Base-by-base conservation (phyloP, 2,888 invertebrate genomes). In the Nymphalis c-album region DNA sequence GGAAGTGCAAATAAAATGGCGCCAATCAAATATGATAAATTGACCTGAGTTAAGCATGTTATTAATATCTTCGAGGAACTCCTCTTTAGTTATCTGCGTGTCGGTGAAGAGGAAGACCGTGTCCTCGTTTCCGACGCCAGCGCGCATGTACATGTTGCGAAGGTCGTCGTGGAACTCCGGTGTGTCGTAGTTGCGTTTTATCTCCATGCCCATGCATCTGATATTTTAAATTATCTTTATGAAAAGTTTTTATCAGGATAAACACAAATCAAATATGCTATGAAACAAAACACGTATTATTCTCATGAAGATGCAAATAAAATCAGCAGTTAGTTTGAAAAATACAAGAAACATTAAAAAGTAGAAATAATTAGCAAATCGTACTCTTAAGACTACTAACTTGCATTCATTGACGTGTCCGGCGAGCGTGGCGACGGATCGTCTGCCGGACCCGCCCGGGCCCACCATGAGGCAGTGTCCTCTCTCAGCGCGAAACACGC, bases 41-140 rank as follows among this genome's bases (percentile, higher is more conserved):
- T 58, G 71, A 93, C 96, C 98, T 13, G 98, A 97, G 85, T 98
- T 98, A 0, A 98, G 92, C 81, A 98, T 96, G 79, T 98, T 98
- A 82, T 98, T 98, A 60, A 98, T 96, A 77, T 98, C 98, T 83
- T 98, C 98, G 1, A 98, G 89, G 83, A 98, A 98, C 81, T 97
- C 97, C 81, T 98, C 98, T 68, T 96, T 95, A 0, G 97, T 95
- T 75, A 98, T 97, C 90, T 98, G 97, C 1, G 97, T 97, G 81
- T 98, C 98, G 4, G 97, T 96, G 82, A 98, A 96, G 0, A 98
- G 93, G 81, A 98, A 98, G 0, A 97, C 97, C 0, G 96, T 95
- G 69, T 96, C 95, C 69, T 95, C 93, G 74, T 94, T 94, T 20
- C 92, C 81, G 70, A 95, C 95, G 1, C 98, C 98, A 0, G 97